phyloP scores from a whole-genome alignment of 1,140 invertebrate genomes.

The Pygmarrhopalites habei region DNA sequence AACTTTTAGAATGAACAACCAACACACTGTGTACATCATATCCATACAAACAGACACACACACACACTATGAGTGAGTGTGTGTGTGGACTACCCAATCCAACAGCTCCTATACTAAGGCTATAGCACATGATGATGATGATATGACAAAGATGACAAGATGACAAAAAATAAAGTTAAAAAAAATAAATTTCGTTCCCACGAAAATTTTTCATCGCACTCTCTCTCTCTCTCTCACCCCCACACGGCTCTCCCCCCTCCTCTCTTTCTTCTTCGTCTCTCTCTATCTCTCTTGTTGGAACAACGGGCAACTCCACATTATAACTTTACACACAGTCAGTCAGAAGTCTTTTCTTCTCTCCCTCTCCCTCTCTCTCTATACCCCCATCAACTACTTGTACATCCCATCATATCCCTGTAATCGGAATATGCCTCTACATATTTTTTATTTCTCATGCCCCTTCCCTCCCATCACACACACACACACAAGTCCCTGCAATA shows the following conservation, averaged over 20 bases:
- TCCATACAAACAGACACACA: conserved; percentile 6
- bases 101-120: no score
- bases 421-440: not conserved
- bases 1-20: conserved; percentile 20
- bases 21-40: no score
- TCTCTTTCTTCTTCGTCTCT: no score
- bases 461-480: not conserved
- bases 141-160: conserved; percentile 40
- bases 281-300: no score
- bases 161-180: conserved; percentile 39
- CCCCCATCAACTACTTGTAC: not conserved
- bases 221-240: conserved; percentile 23
- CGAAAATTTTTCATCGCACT: conserved; percentile 35
- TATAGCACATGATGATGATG: no score
- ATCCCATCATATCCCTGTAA: no score
- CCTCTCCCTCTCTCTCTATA: not conserved
- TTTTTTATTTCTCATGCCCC: not conserved
- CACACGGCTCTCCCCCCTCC: conserved; percentile 7
- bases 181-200: no score
- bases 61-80: conserved; percentile 20
- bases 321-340: not conserved
- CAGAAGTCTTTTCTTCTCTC: not conserved
- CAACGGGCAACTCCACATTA: not conserved
- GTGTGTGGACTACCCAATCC: no score
- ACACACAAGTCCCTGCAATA: not conserved